These are phyloP conservation scores for Syngnathus rostellatus DNA, from an alignment of 2,797 vertebrate genomes.

Conservation along the genomic window DNA sequence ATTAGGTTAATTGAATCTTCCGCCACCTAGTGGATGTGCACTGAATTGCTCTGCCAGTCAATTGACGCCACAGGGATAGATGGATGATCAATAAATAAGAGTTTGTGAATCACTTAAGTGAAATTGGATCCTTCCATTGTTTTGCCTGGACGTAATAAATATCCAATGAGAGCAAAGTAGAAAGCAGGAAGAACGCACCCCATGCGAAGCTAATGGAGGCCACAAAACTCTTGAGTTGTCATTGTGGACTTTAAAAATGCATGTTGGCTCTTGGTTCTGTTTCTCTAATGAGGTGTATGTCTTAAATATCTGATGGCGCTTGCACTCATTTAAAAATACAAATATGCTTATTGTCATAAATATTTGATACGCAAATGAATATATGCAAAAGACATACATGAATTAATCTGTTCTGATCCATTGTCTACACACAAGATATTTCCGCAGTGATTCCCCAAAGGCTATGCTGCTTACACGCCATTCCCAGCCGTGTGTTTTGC, in stretches of 20 bases:
- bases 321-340: slow-evolving; percentile 66
- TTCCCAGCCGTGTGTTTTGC: slow-evolving; percentile 49
- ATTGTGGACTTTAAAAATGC: slow-evolving; percentile 69
- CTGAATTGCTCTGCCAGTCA: neutral
- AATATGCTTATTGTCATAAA: slow-evolving; percentile 69
- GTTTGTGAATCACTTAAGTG: neutral
- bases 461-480: slow-evolving; percentile 52
- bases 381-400: slow-evolving; percentile 72
- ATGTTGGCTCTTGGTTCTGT: slow-evolving; percentile 60
- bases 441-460: slow-evolving; percentile 50
- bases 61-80: neutral
- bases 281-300: slow-evolving; percentile 66
- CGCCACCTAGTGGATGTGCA: too few relatives aligned
- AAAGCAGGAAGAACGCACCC: slow-evolving; percentile 18
- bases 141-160: neutral
- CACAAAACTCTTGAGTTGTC: slow-evolving; percentile 32
- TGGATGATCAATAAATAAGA: neutral
- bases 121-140: neutral
- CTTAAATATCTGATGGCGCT: slow-evolving; percentile 67
- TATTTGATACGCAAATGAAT: slow-evolving; percentile 71
- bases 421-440: slow-evolving; percentile 61
- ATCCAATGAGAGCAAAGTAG: neutral
- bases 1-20: too few relatives aligned
- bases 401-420: slow-evolving; percentile 73
- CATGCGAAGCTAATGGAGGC: slow-evolving; percentile 35